Conservation (phyloP, 2,888 invertebrate genomes). For the Drosophila pegasa region DNA sequence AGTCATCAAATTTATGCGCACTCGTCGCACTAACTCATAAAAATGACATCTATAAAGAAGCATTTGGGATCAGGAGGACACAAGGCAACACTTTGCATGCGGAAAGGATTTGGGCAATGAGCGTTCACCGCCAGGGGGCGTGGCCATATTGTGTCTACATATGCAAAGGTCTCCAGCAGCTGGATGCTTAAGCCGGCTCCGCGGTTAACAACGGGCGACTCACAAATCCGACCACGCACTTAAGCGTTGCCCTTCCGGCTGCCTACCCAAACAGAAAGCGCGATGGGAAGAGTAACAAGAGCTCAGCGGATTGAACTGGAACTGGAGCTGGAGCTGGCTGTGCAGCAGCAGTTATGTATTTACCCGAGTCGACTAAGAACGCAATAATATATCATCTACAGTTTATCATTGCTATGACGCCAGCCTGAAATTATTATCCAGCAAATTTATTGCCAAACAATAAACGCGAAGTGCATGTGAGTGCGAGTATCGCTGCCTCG, state of each 20-base stretch:
- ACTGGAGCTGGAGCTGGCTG: background rate
- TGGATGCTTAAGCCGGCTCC: constrained; percentile 56
- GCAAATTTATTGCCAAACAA: constrained; percentile 81
- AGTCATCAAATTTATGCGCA: constrained; percentile 78
- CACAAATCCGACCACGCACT: constrained; percentile 74
- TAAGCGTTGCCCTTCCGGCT: constrained; percentile 50
- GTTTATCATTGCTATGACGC: constrained; percentile 83
- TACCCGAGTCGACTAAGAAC: constrained; percentile 66
- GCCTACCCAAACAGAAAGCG: constrained; percentile 49
- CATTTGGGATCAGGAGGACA: constrained; percentile 45
- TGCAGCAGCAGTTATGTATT: constrained; percentile 50
- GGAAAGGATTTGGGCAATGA: constrained; percentile 48
- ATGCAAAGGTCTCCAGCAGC: constrained; percentile 23
- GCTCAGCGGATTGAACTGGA: background rate
- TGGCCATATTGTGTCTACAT: constrained; percentile 13
- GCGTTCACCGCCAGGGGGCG: constrained; percentile 5
- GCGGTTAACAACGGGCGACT: constrained; percentile 52
- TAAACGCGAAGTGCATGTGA: constrained; percentile 63
- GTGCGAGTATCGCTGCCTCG: constrained; percentile 18
- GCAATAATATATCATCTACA: constrained; percentile 82
- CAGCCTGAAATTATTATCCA: constrained; percentile 82
- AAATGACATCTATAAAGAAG: constrained; percentile 58
- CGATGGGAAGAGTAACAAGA: constrained; percentile 2
- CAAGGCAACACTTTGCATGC: constrained; percentile 73
- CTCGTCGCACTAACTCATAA: constrained; percentile 78